A percentile compares a stretch with the other conserved stretches of the same genome.
Conservation (phyloP, 1,140 invertebrate genomes). For the Drosophila parvula region DNA sequence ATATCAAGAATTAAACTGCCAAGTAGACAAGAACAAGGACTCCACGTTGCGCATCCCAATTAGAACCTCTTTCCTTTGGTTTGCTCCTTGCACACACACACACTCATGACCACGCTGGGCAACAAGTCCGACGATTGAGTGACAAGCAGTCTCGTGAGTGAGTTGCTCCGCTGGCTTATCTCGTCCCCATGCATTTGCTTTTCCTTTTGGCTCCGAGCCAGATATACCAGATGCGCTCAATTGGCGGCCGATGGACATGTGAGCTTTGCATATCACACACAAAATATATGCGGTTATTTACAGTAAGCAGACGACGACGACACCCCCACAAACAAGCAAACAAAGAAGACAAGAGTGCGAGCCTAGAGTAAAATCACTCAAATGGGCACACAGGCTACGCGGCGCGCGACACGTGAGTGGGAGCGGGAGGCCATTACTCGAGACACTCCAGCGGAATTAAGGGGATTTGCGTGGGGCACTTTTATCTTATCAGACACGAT, state of each 20-base stretch:
- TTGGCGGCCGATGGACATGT: constrained; percentile 49
- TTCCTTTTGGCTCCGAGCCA: constrained; percentile 29
- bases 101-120: constrained; percentile 24
- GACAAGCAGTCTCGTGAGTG: constrained; percentile 1
- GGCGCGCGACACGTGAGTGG: constrained; percentile 49
- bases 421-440: not conserved
- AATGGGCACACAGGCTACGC: not conserved
- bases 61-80: not conserved
- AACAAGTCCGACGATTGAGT: constrained; percentile 35
- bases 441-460: constrained; percentile 21
- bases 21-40: not conserved
- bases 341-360: constrained; percentile 11
- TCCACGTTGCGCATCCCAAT: not conserved
- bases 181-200: not conserved
- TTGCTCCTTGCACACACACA: not conserved
- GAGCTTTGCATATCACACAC: constrained; percentile 50
- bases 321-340: constrained; percentile 9
- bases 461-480: constrained; percentile 16
- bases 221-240: constrained; percentile 25
- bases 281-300: constrained; percentile 21
- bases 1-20: not conserved
- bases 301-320: constrained; percentile 32
- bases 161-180: constrained; percentile 16
- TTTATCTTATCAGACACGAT: constrained; percentile 52
- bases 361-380: constrained; percentile 3